Evolutionary conservation across 2,888 invertebrate species (phyloP), one percentile per base, ranked within the genome.

Genomic region (Lasioglossum malachurum): DNA sequence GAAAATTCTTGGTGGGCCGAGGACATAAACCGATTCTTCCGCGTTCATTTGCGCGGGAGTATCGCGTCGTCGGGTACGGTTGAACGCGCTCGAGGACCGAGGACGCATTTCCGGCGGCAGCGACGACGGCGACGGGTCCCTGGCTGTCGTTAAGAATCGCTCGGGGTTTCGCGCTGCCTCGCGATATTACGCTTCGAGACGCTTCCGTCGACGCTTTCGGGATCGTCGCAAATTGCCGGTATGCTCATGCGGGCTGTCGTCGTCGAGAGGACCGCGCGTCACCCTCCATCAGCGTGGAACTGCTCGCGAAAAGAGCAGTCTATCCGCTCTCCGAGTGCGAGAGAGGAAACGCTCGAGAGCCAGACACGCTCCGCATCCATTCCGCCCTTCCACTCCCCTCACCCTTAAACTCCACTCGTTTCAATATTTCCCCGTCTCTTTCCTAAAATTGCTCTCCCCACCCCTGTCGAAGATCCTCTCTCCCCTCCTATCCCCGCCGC

Each of bases 271-370:
- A 73, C 60, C 35, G 31, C 73, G 78, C 75, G 86, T 90, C 84
- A 84, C 83, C 78, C 89, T 87, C 90, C 89, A 87, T 89, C 83
- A 80, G 76, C 84, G 86, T 31, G 80, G 84, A 83, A 80, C 87
- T 75, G 73, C 73, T 84, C 78, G 83, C 79, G 84, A 23, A 84
- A 90, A 88, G 82, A 87, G 88, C 89, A 84, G 85, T 53, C 81
- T 84, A 89, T 7, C 35, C 84, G 80, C 84, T 87, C 91, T 78
- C 79, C 69, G 82, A 71, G 23, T 12, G 38, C 27, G 72, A 80
- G 81, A 80, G 81, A 83, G 82, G 79, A 86, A 88, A 77, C 75
- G 71, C 82, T 87, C 82, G 82, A 84, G 78, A 73, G 78, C 71
- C 85, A 86, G 86, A 84, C 77, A 83, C 82, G 77, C 76, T 73